Base-by-base conservation (phyloP, 2,888 invertebrate species). In the Cephus runcator region DNA sequence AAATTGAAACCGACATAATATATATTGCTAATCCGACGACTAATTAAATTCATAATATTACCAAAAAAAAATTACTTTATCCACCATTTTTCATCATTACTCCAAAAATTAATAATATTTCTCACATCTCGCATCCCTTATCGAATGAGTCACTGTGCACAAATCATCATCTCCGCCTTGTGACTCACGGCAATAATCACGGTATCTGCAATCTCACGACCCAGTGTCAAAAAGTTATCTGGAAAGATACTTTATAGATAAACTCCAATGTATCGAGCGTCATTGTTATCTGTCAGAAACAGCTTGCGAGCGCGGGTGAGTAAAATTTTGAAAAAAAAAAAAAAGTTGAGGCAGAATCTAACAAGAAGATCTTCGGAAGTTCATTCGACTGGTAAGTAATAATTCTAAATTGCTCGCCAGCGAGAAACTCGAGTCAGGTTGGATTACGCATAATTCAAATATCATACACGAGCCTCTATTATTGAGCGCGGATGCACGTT, bases 371-470 rank as follows among this genome's bases (percentile, higher is more conserved):
- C 56, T 56, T 56, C 56, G 56, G 56, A 23, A 56, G 56, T 56
- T 23, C 56, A 9, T 56, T 23, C 56, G 56, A 23, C 56, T 56
- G 23, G 56, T 56, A 56, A 56, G 23, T 56, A 56, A 56, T 56
- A 56, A 56, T 56, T 56, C 56, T 56, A 56, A 56, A 56, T 56
- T 56, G 23, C 56, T 56, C 56, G 2, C 23, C 56, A 56, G 56
- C 23, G 23, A 56, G 56, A 56, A 56, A 56, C 56, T 56, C 9
- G 56, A 56, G 56, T 9, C 56, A 56, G 56, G 56, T 56, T 56
- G 56, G 56, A 56, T 56, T 56, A 56, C 31, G 71, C 71, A 71
- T 71, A 34, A 71, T 34, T 71, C 71, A 34, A 71, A 71, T 71
- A 71, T 71, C 34, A 71, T 71, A 31, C 71, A 34, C 71, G 71